Evolutionary conservation across 2,113 vertebrate genomes (phyloP), one percentile per base, ranked within the genome.

Genomic region (Mugil cephalus): DNA sequence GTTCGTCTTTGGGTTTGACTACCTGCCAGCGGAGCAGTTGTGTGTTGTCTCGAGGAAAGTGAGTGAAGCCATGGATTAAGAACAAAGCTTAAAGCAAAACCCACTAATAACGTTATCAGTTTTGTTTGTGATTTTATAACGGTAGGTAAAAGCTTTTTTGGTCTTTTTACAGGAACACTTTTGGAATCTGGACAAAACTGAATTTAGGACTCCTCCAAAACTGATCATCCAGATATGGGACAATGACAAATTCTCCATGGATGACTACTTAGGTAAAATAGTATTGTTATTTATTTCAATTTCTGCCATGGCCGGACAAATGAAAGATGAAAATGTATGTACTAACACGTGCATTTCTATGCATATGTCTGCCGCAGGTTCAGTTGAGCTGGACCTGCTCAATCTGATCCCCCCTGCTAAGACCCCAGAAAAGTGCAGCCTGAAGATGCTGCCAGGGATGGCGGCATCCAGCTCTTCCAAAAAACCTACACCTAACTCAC

Each of bases 211-310:
- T 58, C 98, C 98, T 51, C 98, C 98, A 10, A 96, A 95, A 88
- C 77, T 99, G 62, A 93, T 94, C 45, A 86, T 99, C 89, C 98
- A 99, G 83, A 97, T 99, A 87, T 99, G 98, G 98, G 98, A 99
- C 91, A 99, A 99, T 86, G 98, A 99, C 92, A 99, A 99, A 86
- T 99, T 99, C 92, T 96, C 98, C 34, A 89, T 99, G 92, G 98
- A 99, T 89, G 98, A 99, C 87, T 98, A 99, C 67, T 91, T 99
- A 39, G 98, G 98, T 99, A 92, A 89, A 93, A 52, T 7, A 36
- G 2, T 36, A 39, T 18, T 38, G 10, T 67, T 59, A n/a, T 54
- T 19, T 13, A 42, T 1, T 5, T 1, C 4, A 21, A 30, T 30
- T 17, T 48, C 35, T 60, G 0, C 3, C 1, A 12, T 64, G n/a